Percentiles rank a stretch among this genome's conserved stretches.
Conservation (phyloP, 1,140 invertebrate genomes). For the Hycleus cichorii region DNA sequence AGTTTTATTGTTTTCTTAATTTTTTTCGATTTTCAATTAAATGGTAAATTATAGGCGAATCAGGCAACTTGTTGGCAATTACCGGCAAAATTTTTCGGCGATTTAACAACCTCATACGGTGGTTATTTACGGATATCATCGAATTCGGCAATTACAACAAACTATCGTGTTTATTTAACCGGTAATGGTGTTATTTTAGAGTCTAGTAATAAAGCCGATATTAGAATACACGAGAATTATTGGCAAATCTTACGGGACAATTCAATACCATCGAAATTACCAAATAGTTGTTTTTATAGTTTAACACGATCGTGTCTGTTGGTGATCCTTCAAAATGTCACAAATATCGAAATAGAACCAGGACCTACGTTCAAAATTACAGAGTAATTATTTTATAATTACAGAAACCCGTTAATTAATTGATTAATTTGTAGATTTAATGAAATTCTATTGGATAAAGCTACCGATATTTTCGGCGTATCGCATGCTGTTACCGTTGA, state of each 20-base stretch:
- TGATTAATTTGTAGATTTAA: slow-evolving; percentile 1
- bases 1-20: background rate
- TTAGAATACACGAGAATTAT: background rate
- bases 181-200: slow-evolving; percentile 23
- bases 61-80: slow-evolving; percentile 6
- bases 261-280: background rate
- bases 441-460: slow-evolving; percentile 61
- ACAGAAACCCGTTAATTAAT: background rate
- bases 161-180: slow-evolving; percentile 21
- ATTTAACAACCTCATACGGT: slow-evolving; percentile 87
- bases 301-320: slow-evolving; percentile 75
- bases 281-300: slow-evolving; percentile 12
- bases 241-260: slow-evolving; percentile 3
- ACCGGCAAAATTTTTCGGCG: slow-evolving; percentile 77
- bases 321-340: slow-evolving; percentile 81
- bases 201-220: background rate
- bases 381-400: background rate
- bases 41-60: background rate
- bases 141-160: background rate
- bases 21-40: background rate
- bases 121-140: slow-evolving; percentile 60
- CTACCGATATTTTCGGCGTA: slow-evolving; percentile 54
- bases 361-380: background rate
- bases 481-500: slow-evolving; percentile 76
- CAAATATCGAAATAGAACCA: slow-evolving; percentile 51